Percentiles rank a stretch among this genome's conserved stretches.
These are phyloP conservation scores for Vanessa atalanta DNA, from an alignment of 1,140 invertebrate genomes.

Conservation along the genomic window DNA sequence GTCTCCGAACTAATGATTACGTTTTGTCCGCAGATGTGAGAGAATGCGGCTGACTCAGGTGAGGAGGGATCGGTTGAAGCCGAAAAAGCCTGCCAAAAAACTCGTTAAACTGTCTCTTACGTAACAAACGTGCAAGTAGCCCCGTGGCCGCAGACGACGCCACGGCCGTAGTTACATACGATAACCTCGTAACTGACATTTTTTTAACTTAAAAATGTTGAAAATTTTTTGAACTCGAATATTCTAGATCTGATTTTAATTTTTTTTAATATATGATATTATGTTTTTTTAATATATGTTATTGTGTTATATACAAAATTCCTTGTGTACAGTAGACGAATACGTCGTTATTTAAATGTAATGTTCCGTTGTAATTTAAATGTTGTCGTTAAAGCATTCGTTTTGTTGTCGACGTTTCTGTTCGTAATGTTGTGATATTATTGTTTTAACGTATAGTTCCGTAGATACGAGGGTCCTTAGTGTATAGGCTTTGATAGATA, in stretches of 20 bases:
- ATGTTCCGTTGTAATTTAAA: background rate
- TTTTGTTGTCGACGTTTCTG: background rate
- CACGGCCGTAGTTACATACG: background rate
- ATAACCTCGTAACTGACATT: too few relatives aligned
- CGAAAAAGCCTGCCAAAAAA: constrained; percentile 53
- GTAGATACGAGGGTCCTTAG: constrained; percentile 13
- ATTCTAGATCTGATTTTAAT: constrained; percentile 17
- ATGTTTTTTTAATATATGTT: too few relatives aligned
- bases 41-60: constrained; percentile 62
- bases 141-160: too few relatives aligned
- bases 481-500: background rate
- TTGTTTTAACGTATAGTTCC: constrained; percentile 1
- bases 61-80: constrained; percentile 55
- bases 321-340: background rate
- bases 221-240: constrained; percentile 1
- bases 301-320: background rate
- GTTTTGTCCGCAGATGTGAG: constrained; percentile 60
- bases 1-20: background rate
- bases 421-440: constrained; percentile 1
- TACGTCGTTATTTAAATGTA: too few relatives aligned
- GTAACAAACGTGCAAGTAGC: constrained; percentile 1
- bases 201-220: too few relatives aligned
- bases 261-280: constrained; percentile 4
- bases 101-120: constrained; percentile 22
- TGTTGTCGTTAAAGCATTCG: background rate